These are phyloP conservation scores for Ophioderma brevispina DNA, from an alignment of 35 echinoderm and acorn worm species.

Conservation along the genomic window DNA sequence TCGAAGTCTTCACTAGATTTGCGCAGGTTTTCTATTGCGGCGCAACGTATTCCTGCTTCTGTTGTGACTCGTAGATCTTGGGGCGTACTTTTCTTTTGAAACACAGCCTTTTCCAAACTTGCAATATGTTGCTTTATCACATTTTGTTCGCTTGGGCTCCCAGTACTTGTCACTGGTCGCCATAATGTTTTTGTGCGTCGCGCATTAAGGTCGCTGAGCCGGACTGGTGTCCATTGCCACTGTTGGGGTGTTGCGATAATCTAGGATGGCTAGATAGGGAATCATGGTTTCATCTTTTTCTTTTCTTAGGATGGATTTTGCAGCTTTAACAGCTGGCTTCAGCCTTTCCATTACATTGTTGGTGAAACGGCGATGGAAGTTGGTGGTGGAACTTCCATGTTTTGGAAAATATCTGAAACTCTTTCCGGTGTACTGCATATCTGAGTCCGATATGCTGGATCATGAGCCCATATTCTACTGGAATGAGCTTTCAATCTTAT, in stretches of 20 bases:
- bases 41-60: background rate
- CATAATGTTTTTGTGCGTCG: conserved; percentile 24
- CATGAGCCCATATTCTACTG: conserved; percentile 27
- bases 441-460: conserved; percentile 17
- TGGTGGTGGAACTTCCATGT: background rate
- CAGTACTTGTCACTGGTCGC: background rate
- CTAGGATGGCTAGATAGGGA: conserved; percentile 30
- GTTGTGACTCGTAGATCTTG: background rate
- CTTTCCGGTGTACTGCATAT: background rate
- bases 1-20: background rate
- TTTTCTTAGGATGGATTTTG: background rate
- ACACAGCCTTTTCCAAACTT: background rate
- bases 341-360: conserved; percentile 1
- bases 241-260: conserved; percentile 15
- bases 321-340: background rate
- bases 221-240: conserved; percentile 2
- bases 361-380: background rate
- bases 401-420: background rate
- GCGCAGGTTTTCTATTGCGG: background rate
- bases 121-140: background rate
- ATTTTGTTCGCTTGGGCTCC: background rate
- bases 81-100: background rate
- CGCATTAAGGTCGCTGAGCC: background rate
- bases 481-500: conserved; percentile 44
- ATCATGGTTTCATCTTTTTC: background rate